These are phyloP conservation scores for Arbacia lixula DNA, from an alignment of 53 echinoderm and acorn worm genomes.

Conservation along the genomic window DNA sequence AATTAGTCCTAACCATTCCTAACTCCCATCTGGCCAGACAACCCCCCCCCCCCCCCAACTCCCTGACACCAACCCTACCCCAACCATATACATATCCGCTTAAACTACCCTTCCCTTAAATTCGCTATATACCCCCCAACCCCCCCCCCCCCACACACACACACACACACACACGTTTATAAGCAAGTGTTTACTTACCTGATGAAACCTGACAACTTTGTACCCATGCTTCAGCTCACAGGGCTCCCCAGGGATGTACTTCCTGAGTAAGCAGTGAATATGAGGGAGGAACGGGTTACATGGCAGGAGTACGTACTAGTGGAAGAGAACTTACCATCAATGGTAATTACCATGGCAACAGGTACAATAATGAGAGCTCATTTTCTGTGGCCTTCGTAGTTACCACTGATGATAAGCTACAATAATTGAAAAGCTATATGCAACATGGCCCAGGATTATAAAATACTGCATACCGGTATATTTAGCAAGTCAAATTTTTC, in stretches of 20 bases:
- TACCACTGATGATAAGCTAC: too few species aligned
- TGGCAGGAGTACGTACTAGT: too few species aligned
- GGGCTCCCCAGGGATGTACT: slow-evolving; percentile 73
- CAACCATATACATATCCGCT: neutral
- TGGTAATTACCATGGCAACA: too few species aligned
- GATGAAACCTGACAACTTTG: slow-evolving; percentile 75
- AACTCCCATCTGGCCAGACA: too few species aligned
- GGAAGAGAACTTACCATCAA: too few species aligned
- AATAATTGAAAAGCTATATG: too few species aligned
- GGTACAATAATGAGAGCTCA: too few species aligned
- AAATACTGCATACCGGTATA: too few species aligned
- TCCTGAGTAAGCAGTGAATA: slow-evolving; percentile 44
- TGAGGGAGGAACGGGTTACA: neutral
- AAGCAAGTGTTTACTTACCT: slow-evolving; percentile 59
- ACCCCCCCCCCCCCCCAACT: neutral
- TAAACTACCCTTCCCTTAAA: neutral
- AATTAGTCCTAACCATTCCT: too few species aligned
- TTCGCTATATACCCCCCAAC: neutral
- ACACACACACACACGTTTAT: neutral
- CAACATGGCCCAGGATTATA: too few species aligned
- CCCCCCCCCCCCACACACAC: neutral
- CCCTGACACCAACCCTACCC: neutral
- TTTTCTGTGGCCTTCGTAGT: too few species aligned
- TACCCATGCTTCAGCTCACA: slow-evolving; percentile 89
- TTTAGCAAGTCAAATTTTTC: too few species aligned